Evolutionary conservation across 1,140 invertebrate genomes (phyloP), one percentile per base, ranked within the genome.

Genomic region (Hestina assimilis): DNA sequence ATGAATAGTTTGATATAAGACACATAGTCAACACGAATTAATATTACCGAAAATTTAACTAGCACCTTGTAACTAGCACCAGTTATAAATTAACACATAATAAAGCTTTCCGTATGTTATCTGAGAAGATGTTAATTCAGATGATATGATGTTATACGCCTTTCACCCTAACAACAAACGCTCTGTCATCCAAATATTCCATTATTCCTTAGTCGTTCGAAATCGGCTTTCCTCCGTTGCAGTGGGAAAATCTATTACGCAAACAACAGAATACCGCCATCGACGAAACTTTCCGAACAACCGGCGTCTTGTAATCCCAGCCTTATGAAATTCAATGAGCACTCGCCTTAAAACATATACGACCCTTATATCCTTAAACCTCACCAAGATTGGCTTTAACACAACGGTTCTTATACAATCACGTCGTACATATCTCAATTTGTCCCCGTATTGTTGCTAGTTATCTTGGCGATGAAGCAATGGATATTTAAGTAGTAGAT

Each of bases 321-420:
- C 45, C 54, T 51, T 59, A 59, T 59, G 56, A 59, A 59, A 59
- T 59, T 59, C 56, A 59, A 59, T 59, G 47, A 59, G 56, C 56
- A 46, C 47, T 59, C 33, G 45, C 54, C 54, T 57, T 57, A 57
- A 57, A 48, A 57, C 43, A 40, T 55, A 55, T 47, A 55, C 53
- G 43, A 45, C 23, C 33, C 33, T 55, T 15, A n/a, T 12, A 40
- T 6, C 43, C 47, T 24, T 17, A 35, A 19, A 11, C n/a, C 14
- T 12, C 14, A 15, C 33, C 20, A 15, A 6, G 31, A 21, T 14
- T 41, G 11, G 14, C 4, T 11, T 15, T 14, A 9, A 24, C 4
- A 12, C 21, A 42, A 42, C 31, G 15, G 24, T n/a, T 28, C 8
- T 29, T 9, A 23, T 2, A 26, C 5, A 4, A 11, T 17, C 4